Percentiles rank a stretch among this genome's conserved stretches.
These are phyloP conservation scores for Habrosyne pyritoides DNA, from an alignment of 2,888 invertebrate species.

Conservation along the genomic window DNA sequence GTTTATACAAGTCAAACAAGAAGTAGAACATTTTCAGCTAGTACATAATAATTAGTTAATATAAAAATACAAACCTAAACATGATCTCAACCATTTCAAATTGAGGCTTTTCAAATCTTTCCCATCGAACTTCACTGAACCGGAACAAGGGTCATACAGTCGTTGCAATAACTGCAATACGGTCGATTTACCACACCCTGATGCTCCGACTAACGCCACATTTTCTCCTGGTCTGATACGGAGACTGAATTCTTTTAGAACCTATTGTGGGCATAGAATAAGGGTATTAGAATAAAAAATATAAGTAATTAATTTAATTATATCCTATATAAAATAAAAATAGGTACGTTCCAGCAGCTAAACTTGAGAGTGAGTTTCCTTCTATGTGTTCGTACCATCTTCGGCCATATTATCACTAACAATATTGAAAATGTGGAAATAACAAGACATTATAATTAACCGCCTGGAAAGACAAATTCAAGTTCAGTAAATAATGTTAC, in stretches of 20 bases:
- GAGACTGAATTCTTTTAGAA: slow-evolving; percentile 87
- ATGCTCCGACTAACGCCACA: slow-evolving; percentile 89
- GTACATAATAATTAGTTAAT: no score
- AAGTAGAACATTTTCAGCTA: no score
- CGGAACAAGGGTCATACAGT: slow-evolving; percentile 86
- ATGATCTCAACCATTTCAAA: slow-evolving; percentile 89
- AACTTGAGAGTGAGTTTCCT: no score
- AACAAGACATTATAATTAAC: no score
- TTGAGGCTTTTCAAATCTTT: slow-evolving; percentile 87
- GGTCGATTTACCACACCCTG: slow-evolving; percentile 93
- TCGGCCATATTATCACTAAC: no score
- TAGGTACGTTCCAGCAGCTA: no score
- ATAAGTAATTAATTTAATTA: no score
- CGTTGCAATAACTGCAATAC: slow-evolving; percentile 89
- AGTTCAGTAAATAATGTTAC: not conserved
- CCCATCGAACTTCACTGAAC: slow-evolving; percentile 85
- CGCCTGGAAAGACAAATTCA: not conserved
- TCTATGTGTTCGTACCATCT: no score
- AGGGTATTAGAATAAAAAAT: slow-evolving; percentile 8
- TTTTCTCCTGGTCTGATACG: slow-evolving; percentile 86
- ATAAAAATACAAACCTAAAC: slow-evolving; percentile 85
- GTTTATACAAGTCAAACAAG: no score
- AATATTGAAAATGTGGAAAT: no score
- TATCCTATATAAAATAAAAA: no score
- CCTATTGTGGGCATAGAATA: slow-evolving; percentile 50